Percentiles rank a stretch among this genome's conserved stretches.
Evolutionary conservation across 2,797 vertebrate genomes (phyloP).

Genomic region (Lagodon rhomboides): DNA sequence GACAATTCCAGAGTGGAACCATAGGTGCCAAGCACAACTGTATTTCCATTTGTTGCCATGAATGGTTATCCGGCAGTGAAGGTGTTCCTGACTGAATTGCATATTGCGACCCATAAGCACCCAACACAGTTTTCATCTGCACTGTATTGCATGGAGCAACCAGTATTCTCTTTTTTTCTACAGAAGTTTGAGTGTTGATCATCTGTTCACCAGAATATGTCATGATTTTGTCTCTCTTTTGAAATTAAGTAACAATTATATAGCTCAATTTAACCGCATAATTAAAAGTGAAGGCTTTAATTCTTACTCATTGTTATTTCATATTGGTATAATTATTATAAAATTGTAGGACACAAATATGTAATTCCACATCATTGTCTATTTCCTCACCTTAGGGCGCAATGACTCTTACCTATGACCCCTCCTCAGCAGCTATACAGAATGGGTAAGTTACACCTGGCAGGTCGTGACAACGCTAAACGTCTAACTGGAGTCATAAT

Average conservation of each 20-base stretch:
- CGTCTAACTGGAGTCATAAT: background rate
- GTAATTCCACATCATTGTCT: constrained; percentile 12
- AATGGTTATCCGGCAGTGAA: too few relatives aligned
- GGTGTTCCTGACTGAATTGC: too few relatives aligned
- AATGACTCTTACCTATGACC: constrained; percentile 98
- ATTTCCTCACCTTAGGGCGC: constrained; percentile 87
- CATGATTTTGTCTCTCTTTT: too few relatives aligned
- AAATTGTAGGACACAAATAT: background rate
- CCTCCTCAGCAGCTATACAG: constrained; percentile 95
- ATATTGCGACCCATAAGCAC: too few relatives aligned
- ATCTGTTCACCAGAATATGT: too few relatives aligned
- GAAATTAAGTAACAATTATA: background rate
- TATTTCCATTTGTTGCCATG: too few relatives aligned
- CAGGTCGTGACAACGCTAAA: background rate
- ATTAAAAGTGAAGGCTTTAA: background rate
- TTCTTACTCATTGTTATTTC: background rate
- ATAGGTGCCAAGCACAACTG: too few relatives aligned
- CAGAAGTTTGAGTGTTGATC: too few relatives aligned
- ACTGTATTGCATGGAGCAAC: too few relatives aligned
- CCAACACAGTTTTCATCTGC: too few relatives aligned
- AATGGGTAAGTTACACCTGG: constrained; percentile 89
- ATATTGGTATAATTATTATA: background rate
- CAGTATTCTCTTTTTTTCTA: too few relatives aligned
- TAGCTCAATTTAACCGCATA: background rate
- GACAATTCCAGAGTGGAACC: too few relatives aligned